A percentile compares a stretch with the other conserved stretches of the same genome.
Conservation (phyloP, 2,888 invertebrate species). For the Drosophila testacea region DNA sequence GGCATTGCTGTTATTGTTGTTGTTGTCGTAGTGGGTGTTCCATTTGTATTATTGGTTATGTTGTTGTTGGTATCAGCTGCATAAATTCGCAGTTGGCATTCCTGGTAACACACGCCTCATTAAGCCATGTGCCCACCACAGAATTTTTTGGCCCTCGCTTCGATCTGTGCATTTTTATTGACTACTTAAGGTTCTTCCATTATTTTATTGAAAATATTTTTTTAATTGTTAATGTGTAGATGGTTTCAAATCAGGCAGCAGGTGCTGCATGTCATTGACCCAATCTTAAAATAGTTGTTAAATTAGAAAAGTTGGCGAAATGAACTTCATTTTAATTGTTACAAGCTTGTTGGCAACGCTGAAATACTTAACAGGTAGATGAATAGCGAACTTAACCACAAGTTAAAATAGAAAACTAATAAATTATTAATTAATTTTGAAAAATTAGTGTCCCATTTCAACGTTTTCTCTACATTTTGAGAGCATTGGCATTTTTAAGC, state of each 20-base stretch:
- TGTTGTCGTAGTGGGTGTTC: not conserved
- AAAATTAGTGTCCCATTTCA: not conserved
- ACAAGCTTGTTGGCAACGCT: not conserved
- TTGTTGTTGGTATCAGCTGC: slow-evolving; percentile 27
- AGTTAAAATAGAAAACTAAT: not conserved
- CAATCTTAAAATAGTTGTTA: slow-evolving; percentile 10
- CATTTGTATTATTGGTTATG: slow-evolving; percentile 13
- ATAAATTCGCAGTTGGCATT: slow-evolving; percentile 55
- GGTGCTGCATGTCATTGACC: slow-evolving; percentile 42
- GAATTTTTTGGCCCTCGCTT: slow-evolving; percentile 35
- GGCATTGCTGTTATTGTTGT: slow-evolving; percentile 7
- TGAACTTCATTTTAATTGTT: not conserved
- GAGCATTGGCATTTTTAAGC: not conserved
- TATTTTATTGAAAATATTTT: slow-evolving; percentile 2
- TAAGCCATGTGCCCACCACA: slow-evolving; percentile 25
- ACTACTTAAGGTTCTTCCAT: slow-evolving; percentile 40
- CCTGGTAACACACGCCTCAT: slow-evolving; percentile 36
- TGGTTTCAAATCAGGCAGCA: not conserved
- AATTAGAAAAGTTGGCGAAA: not conserved
- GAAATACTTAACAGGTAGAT: not conserved
- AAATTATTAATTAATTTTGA: not conserved
- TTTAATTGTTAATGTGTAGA: not conserved
- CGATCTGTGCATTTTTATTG: slow-evolving; percentile 54
- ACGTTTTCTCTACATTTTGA: not conserved
- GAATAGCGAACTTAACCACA: not conserved